A percentile compares a stretch with the other conserved stretches of the same genome.
Conservation (phyloP, 2,888 invertebrate genomes). For the Nudaria mundana region DNA sequence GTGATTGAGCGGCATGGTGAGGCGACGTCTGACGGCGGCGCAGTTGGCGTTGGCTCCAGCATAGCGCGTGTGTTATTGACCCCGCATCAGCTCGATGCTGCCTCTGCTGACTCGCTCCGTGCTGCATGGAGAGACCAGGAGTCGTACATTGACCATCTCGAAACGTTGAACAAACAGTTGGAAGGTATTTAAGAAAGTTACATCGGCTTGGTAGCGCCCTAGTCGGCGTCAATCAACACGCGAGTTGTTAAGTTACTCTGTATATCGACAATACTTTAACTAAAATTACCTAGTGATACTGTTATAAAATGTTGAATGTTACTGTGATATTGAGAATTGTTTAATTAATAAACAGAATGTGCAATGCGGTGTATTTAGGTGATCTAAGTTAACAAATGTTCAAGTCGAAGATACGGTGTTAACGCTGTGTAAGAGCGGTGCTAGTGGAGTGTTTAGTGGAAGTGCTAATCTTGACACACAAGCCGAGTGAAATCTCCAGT, state of each 20-base stretch:
- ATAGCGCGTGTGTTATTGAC: conserved; percentile 82
- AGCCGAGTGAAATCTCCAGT: conserved; percentile 47
- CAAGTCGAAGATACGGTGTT: conserved; percentile 60
- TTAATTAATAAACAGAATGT: conserved; percentile 61
- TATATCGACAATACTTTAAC: conserved; percentile 81
- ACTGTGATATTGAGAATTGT: conserved; percentile 64
- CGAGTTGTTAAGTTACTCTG: conserved; percentile 63
- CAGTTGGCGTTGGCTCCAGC: conserved; percentile 77
- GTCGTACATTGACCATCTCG: conserved; percentile 87
- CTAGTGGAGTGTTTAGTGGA: conserved; percentile 60
- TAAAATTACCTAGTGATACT: conserved; percentile 74
- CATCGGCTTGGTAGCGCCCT: conserved; percentile 73
- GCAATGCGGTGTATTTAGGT: conserved; percentile 75
- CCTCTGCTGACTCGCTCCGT: conserved; percentile 84
- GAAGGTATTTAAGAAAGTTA: conserved; percentile 86
- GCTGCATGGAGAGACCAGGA: conserved; percentile 89
- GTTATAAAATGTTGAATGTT: conserved; percentile 53
- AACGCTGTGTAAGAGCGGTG: conserved; percentile 53
- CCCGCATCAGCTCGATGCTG: conserved; percentile 83
- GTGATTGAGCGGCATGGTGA: conserved; percentile 74
- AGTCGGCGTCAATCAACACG: conserved; percentile 60
- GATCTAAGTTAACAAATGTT: conserved; percentile 55
- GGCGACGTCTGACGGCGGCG: conserved; percentile 63
- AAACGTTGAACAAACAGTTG: conserved; percentile 87
- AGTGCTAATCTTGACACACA: conserved; percentile 40